Evolutionary conservation across 92 coral and sea anemone species (phyloP).

Genomic region (Epizoanthus stellaris): DNA sequence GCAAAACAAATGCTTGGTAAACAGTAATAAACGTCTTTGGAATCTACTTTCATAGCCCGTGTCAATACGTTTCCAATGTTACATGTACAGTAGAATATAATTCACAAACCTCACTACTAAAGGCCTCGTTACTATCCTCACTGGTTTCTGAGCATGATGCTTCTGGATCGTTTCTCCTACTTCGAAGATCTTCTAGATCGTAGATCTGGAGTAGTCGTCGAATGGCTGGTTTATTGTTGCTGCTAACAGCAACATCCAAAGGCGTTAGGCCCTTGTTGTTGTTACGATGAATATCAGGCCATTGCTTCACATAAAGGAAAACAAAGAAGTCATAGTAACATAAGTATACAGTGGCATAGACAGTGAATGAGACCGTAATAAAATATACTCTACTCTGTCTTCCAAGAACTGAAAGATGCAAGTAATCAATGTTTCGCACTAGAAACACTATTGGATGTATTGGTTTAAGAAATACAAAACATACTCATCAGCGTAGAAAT

Average conservation of each 20-base stretch:
- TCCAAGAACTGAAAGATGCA: not conserved
- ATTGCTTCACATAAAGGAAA: not conserved
- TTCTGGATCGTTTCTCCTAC: not conserved
- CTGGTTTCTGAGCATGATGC: not conserved
- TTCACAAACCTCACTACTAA: not conserved
- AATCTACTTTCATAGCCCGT: too few species aligned
- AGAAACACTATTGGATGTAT: too few species aligned
- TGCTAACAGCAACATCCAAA: not conserved
- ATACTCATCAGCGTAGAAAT: too few species aligned
- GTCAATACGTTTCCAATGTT: too few species aligned
- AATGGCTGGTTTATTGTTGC: not conserved
- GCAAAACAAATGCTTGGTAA: not conserved
- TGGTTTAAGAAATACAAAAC: too few species aligned
- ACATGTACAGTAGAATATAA: too few species aligned
- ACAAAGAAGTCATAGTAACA: not conserved
- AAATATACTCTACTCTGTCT: not conserved
- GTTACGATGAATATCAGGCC: conserved; percentile 19
- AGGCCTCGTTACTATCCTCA: not conserved
- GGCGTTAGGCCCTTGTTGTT: conserved; percentile 7
- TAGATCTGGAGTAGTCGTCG: conserved; percentile 18
- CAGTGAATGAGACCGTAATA: not conserved
- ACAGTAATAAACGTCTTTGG: too few species aligned
- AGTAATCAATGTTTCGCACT: not conserved
- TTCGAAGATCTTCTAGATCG: not conserved
- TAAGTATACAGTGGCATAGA: not conserved